These are phyloP conservation scores for Drosophila testacea DNA, from an alignment of 2,888 invertebrate species.

Conservation along the genomic window DNA sequence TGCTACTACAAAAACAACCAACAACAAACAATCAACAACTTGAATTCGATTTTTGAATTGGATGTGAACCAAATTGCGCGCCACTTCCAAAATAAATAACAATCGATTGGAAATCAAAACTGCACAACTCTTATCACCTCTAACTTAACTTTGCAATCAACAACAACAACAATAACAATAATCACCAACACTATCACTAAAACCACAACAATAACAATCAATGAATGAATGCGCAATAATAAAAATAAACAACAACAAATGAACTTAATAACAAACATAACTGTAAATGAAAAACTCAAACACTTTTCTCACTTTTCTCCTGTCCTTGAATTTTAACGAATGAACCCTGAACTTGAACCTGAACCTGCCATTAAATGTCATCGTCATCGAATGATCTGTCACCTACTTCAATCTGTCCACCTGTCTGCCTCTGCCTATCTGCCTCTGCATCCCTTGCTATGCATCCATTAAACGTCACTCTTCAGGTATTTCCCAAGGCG, in stretches of 20 bases:
- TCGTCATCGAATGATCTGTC: conserved; percentile 31
- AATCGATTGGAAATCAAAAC: conserved; percentile 47
- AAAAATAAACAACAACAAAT: conserved; percentile 37
- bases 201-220: conserved; percentile 36
- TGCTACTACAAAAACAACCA: conserved; percentile 55
- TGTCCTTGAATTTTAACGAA: conserved; percentile 17
- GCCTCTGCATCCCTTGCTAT: conserved; percentile 42
- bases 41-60: conserved; percentile 48
- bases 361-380: conserved; percentile 37
- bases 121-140: conserved; percentile 39
- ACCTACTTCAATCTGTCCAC: conserved; percentile 37
- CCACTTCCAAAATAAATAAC: conserved; percentile 26
- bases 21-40: conserved; percentile 45
- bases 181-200: conserved; percentile 19
- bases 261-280: conserved; percentile 33
- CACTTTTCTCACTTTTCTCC: conserved; percentile 51
- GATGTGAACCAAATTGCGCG: conserved; percentile 41
- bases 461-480: conserved; percentile 72
- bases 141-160: conserved; percentile 32
- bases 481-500: conserved; percentile 89
- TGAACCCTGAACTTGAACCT: conserved; percentile 21
- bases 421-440: conserved; percentile 23
- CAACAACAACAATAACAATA: conserved; percentile 30
- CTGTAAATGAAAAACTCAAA: conserved; percentile 38
- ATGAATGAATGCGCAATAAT: conserved; percentile 61